A percentile compares a stretch with the other conserved stretches of the same genome.
Conservation (phyloP, 1,140 invertebrate species). For the Drosophila varians region DNA sequence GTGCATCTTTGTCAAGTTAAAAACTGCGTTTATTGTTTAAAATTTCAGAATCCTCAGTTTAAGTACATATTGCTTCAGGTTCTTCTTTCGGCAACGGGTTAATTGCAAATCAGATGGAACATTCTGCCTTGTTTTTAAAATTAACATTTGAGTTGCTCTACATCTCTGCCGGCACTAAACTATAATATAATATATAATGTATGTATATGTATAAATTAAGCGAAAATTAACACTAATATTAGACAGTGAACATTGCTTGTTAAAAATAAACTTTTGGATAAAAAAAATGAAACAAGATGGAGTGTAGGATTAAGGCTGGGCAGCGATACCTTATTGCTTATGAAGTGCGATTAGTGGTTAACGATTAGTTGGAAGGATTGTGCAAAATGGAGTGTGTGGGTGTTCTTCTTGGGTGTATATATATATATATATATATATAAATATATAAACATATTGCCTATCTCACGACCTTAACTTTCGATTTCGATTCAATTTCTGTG, state of each 20-base stretch:
- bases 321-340: slow-evolving; percentile 45
- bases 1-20: slow-evolving; percentile 33
- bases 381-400: slow-evolving; percentile 40
- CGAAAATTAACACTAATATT: slow-evolving; percentile 49
- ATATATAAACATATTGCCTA: slow-evolving; percentile 42
- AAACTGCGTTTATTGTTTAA: slow-evolving; percentile 74
- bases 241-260: slow-evolving; percentile 38
- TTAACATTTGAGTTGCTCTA: slow-evolving; percentile 38
- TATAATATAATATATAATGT: slow-evolving; percentile 43
- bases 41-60: slow-evolving; percentile 57
- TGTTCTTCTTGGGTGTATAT: slow-evolving; percentile 1
- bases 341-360: slow-evolving; percentile 31
- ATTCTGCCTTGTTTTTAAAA: slow-evolving; percentile 11
- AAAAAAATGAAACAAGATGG: slow-evolving; percentile 31
- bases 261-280: slow-evolving; percentile 38
- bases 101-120: slow-evolving; percentile 37
- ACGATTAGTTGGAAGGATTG: slow-evolving; percentile 43
- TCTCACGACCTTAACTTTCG: slow-evolving; percentile 9
- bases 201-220: slow-evolving; percentile 52
- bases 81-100: slow-evolving; percentile 30
- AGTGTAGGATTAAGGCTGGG: slow-evolving; percentile 63
- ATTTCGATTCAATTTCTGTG: slow-evolving; percentile 38
- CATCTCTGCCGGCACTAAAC: slow-evolving; percentile 32
- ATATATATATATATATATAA: neutral
- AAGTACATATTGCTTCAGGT: slow-evolving; percentile 70